Evolutionary conservation across 2,888 invertebrate species (phyloP), one percentile per base, ranked within the genome.

Genomic region (Beris chalybata): DNA sequence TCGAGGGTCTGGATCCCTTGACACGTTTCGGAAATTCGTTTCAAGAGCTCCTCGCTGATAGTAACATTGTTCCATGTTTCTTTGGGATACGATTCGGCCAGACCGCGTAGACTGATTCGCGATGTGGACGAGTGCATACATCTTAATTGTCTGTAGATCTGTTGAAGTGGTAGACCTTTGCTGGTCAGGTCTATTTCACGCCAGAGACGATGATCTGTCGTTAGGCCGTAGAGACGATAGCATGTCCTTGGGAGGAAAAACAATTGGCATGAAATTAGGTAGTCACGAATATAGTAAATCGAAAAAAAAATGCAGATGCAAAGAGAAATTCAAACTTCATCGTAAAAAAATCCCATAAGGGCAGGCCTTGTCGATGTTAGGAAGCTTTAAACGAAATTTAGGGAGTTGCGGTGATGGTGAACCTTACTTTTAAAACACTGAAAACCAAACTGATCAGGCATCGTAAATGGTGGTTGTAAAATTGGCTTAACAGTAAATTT

Each of bases 121-220:
- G 72, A 74, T 3, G 80, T 79, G 47, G 74, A 74, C 12, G 73
- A 72, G 7, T 77, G 74, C 7, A 79, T 74, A n/a, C 75, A 71
- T 5, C 76, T 74, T 0, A 81, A 70, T 43, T 76, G 72, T 59
- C 75, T 74, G 56, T 75, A 76, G 4, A 81, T 70, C 11, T 75
- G 76, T 15, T 73, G 74, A 13, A 77, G 67, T 0, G 76, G 73
- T 30, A 78, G 70, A 3, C 75, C 74, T 4, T 75, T 73, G 22
- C 73, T 72, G 63, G 76, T 74, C 43, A 79, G 73, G 71, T 81
- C 77, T 31, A 80, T 76, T 43, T 75, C 67, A 31, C 74, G 73
- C 80, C 81, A 81, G 5, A 81, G 75, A 29, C 77, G 76, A 54
- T 74, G 77, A 68, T 81, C 81, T 64, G 75, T 68, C 2, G 78